Percentiles rank a stretch among this genome's conserved stretches.
Conservation (phyloP, 1,140 invertebrate genomes). For the Bombus sibiricus region DNA sequence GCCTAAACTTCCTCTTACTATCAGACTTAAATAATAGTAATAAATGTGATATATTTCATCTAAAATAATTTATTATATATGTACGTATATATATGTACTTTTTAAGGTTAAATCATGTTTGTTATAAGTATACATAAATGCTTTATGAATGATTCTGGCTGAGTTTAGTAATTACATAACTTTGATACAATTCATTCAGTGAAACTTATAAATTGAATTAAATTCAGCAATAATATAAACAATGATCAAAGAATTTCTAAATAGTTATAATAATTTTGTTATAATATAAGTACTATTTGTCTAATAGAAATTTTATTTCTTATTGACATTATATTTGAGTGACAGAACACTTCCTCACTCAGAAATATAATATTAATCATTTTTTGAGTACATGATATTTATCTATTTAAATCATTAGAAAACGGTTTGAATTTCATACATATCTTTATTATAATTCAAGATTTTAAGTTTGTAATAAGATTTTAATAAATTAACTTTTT, state of each 20-base stretch:
- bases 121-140: not conserved
- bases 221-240: not conserved
- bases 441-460: not conserved
- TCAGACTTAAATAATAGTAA: slow-evolving; percentile 61
- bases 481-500: not conserved
- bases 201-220: not conserved
- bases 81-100: not conserved
- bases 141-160: slow-evolving; percentile 8
- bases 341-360: not conserved
- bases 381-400: not conserved
- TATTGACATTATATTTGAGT: not conserved
- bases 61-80: slow-evolving; percentile 30
- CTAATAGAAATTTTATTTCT: not conserved
- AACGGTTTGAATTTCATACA: not conserved
- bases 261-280: not conserved
- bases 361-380: not conserved
- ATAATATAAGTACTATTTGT: not conserved
- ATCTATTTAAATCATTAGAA: not conserved
- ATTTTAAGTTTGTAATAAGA: too few relatives aligned
- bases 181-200: slow-evolving; percentile 25
- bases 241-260: not conserved
- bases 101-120: not conserved
- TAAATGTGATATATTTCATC: slow-evolving; percentile 32
- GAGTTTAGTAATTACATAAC: slow-evolving; percentile 35
- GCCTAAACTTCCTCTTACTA: slow-evolving; percentile 66